A percentile compares a stretch with the other conserved stretches of the same genome.
phyloP scores from a whole-genome alignment of 2,888 invertebrate genomes.

The Xylota segnis region DNA sequence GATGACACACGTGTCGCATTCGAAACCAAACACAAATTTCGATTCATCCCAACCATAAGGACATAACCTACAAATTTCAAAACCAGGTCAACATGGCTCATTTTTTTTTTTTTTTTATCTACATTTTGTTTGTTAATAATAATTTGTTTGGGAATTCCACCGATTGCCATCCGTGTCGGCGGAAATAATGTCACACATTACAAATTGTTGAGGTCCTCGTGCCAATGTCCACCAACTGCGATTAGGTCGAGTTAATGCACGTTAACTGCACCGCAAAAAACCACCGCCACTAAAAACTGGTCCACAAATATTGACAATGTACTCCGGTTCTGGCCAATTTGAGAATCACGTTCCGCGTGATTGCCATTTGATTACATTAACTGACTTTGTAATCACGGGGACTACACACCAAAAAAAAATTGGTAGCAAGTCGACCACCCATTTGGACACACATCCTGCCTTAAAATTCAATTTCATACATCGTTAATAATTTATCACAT shows the following conservation, averaged over 20 bases:
- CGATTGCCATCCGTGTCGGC: background rate
- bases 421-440: background rate
- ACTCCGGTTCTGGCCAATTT: slow-evolving; percentile 58
- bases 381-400: slow-evolving; percentile 49
- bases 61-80: background rate
- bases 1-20: too few species aligned
- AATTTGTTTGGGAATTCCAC: background rate
- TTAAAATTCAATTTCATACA: slow-evolving; percentile 76
- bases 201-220: slow-evolving; percentile 54
- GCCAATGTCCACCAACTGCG: slow-evolving; percentile 41
- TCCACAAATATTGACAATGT: slow-evolving; percentile 42
- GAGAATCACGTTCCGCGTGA: slow-evolving; percentile 65
- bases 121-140: background rate
- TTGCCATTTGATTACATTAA: slow-evolving; percentile 72
- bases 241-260: slow-evolving; percentile 61
- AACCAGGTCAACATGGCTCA: background rate
- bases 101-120: background rate
- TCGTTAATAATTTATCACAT: slow-evolving; percentile 75
- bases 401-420: background rate
- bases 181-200: slow-evolving; percentile 36
- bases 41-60: too few species aligned
- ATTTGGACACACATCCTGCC: slow-evolving; percentile 38
- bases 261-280: slow-evolving; percentile 47
- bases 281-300: slow-evolving; percentile 38
- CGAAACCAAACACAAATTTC: too few species aligned